A percentile compares a stretch with the other conserved stretches of the same genome.
These are phyloP conservation scores for Acheta domesticus DNA, from an alignment of 2,888 invertebrate species.

Conservation along the genomic window DNA sequence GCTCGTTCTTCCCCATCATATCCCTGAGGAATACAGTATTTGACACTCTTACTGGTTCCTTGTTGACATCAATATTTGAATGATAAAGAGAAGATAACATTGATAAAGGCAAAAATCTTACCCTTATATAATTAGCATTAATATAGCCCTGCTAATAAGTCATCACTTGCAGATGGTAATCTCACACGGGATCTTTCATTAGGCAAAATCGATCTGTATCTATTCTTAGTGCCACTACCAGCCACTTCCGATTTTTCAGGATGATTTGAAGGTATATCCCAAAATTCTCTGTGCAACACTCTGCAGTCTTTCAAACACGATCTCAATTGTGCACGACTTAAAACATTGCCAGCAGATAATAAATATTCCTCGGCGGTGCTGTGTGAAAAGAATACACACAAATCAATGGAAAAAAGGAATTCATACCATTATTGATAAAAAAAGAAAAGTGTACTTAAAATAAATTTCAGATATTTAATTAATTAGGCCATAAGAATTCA, in stretches of 20 bases:
- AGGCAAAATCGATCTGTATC: constrained; percentile 85
- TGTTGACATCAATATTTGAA: constrained; percentile 84
- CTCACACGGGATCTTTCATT: constrained; percentile 84
- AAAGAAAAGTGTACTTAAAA: too few species aligned
- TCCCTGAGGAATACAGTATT: constrained; percentile 57
- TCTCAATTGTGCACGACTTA: constrained; percentile 53
- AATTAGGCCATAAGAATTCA: too few species aligned
- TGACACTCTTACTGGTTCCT: constrained; percentile 65
- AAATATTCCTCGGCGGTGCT: constrained; percentile 55
- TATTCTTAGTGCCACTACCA: constrained; percentile 83
- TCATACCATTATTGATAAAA: too few species aligned
- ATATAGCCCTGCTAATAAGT: constrained; percentile 70
- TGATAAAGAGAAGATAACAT: too few species aligned
- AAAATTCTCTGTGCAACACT: constrained; percentile 80
- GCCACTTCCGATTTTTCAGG: constrained; percentile 86
- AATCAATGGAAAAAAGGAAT: too few species aligned
- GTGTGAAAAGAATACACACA: constrained; percentile 20
- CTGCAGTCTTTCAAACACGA: constrained; percentile 51
- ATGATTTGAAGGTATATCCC: constrained; percentile 90
- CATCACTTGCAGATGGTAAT: constrained; percentile 56
- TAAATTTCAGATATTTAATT: too few species aligned
- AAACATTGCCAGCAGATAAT: constrained; percentile 55
- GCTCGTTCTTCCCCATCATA: constrained; percentile 82
- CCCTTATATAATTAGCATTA: constrained; percentile 91
- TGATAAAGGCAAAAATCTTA: constrained; percentile 45